These are phyloP conservation scores for Grammomys dolichurus DNA, from an alignment of 2,113 vertebrate species.

Conservation along the genomic window DNA sequence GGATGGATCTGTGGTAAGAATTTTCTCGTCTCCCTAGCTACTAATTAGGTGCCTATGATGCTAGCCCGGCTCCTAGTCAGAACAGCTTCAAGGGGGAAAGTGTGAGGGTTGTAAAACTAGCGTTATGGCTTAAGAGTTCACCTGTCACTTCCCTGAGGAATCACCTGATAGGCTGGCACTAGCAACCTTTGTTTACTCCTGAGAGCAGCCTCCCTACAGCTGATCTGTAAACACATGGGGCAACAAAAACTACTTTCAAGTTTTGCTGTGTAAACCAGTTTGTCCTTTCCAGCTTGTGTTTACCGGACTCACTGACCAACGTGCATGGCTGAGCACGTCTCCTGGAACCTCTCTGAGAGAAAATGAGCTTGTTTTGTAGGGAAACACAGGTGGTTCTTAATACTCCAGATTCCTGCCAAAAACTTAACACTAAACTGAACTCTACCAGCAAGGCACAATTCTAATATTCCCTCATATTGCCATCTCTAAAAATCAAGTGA, in stretches of 20 bases:
- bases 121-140: conserved; percentile 46
- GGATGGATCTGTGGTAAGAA: neutral
- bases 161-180: conserved; percentile 26
- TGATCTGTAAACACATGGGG: conserved; percentile 39
- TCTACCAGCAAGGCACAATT: neutral
- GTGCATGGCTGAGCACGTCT: conserved; percentile 49
- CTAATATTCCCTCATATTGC: neutral
- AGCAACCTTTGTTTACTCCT: conserved; percentile 47
- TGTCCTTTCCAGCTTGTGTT: conserved; percentile 58
- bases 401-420: conserved; percentile 17
- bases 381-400: conserved; percentile 62
- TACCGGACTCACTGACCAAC: conserved; percentile 42
- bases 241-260: conserved; percentile 62
- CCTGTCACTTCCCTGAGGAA: neutral
- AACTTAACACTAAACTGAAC: neutral
- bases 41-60: neutral
- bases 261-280: conserved; percentile 75
- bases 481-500: conserved; percentile 37
- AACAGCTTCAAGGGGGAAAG: conserved; percentile 47
- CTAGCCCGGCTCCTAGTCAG: neutral
- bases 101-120: neutral
- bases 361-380: conserved; percentile 51
- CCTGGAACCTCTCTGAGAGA: conserved; percentile 20
- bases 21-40: conserved; percentile 27
- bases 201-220: neutral